These are phyloP conservation scores for Mastigias papua DNA, from an alignment of 30 jellyfish, hydroid and myxozoan genomes.

Conservation along the genomic window DNA sequence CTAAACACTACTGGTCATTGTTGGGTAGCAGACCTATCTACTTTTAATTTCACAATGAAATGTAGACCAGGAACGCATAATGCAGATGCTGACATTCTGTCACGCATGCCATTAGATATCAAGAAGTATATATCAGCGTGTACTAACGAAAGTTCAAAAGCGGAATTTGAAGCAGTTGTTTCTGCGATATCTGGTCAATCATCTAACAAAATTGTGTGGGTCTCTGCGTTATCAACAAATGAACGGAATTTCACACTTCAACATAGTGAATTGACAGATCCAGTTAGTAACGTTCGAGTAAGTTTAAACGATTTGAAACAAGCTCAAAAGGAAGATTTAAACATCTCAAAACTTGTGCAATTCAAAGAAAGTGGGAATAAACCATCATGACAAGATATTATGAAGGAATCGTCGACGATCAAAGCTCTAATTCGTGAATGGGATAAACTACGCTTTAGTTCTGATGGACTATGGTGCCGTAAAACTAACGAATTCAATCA, in stretches of 20 bases:
- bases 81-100: conserved; percentile 57
- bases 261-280: neutral
- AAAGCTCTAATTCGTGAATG: conserved; percentile 1
- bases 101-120: conserved; percentile 50
- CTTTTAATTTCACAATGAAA: conserved; percentile 39
- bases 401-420: neutral
- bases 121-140: conserved; percentile 5
- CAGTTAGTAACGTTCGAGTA: neutral
- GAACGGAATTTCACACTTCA: conserved; percentile 2
- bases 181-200: conserved; percentile 9
- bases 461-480: conserved; percentile 17
- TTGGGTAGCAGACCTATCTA: conserved; percentile 58
- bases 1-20: conserved; percentile 63
- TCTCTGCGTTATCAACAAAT: conserved; percentile 12
- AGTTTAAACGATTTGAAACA: conserved; percentile 9
- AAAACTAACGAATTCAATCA: conserved; percentile 31
- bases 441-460: neutral
- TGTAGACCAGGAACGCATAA: conserved; percentile 52
- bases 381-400: neutral
- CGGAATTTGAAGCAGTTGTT: conserved; percentile 44
- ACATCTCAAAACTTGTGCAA: neutral
- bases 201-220: conserved; percentile 1
- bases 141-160: conserved; percentile 11
- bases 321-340: conserved; percentile 31
- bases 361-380: conserved; percentile 15